Evolutionary conservation across 2,888 invertebrate genomes (phyloP).

Genomic region (Salticus scenicus): DNA sequence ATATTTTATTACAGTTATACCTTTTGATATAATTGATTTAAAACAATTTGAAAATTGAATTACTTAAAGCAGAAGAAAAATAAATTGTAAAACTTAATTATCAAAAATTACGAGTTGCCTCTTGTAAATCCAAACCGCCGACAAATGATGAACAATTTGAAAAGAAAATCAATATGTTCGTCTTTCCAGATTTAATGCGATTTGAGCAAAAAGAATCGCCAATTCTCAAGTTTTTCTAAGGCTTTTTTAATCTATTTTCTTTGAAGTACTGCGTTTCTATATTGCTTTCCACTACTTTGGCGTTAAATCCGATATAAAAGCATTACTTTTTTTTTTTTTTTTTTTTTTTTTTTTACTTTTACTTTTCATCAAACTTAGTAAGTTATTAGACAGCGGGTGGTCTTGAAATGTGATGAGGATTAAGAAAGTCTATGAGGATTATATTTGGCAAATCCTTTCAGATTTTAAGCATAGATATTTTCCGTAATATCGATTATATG

Average conservation of each 20-base stretch:
- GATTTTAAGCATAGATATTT: neutral
- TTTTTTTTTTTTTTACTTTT: too few species aligned
- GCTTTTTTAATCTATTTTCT: neutral
- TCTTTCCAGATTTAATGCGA: neutral
- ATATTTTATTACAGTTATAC: too few species aligned
- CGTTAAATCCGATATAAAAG: conserved; percentile 11
- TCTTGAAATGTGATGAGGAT: conserved; percentile 16
- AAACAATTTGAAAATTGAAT: too few species aligned
- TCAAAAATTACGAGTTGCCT: too few species aligned
- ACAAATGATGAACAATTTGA: neutral
- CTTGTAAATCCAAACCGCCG: neutral
- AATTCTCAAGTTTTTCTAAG: neutral
- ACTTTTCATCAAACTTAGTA: too few species aligned
- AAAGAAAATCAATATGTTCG: neutral
- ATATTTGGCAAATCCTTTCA: neutral
- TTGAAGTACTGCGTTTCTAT: neutral
- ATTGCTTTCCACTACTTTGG: neutral
- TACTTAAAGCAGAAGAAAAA: too few species aligned
- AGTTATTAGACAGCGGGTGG: neutral
- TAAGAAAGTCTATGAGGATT: conserved; percentile 2
- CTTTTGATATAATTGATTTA: too few species aligned
- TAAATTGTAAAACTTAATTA: too few species aligned
- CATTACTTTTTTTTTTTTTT: too few species aligned
- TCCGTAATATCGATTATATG: neutral
- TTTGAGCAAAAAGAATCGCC: neutral